phyloP scores from a whole-genome alignment of 2,113 vertebrate species.

The Prietella phreatophila region DNA sequence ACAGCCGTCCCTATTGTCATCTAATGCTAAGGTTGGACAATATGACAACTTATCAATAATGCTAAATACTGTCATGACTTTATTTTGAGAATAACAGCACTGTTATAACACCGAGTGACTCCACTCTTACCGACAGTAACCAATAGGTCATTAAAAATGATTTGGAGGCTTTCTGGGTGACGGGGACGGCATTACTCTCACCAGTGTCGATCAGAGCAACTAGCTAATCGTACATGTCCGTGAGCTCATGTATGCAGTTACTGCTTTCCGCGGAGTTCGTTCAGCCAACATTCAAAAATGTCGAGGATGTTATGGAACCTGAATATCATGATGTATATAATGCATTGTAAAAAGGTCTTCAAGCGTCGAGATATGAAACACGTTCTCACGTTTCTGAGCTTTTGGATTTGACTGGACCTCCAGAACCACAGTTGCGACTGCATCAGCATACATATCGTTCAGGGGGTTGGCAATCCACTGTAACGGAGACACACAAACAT shows the following conservation, averaged over 20 bases:
- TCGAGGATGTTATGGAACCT: neutral
- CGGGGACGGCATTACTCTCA: no score
- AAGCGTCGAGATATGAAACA: neutral
- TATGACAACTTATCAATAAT: neutral
- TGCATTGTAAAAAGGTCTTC: neutral
- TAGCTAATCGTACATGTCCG: neutral
- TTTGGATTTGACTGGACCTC: constrained; percentile 97
- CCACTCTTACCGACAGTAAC: neutral
- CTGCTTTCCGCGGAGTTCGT: neutral
- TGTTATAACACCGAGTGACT: neutral
- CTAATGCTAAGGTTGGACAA: neutral
- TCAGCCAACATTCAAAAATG: neutral
- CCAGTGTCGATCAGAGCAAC: neutral
- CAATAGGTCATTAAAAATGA: neutral
- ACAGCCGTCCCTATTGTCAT: no score
- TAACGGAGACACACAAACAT: constrained; percentile 7
- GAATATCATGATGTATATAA: neutral
- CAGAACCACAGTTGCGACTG: constrained; percentile 88
- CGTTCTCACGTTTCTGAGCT: constrained; percentile 85
- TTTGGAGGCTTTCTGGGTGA: neutral
- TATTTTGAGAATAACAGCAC: neutral
- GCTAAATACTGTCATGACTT: no score
- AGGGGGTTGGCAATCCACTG: constrained; percentile 96
- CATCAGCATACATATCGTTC: constrained; percentile 97
- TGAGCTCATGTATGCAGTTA: neutral